Evolutionary conservation across 2,113 vertebrate genomes (phyloP), one percentile per base, ranked within the genome.

Genomic region (Sphyrna mokarran): DNA sequence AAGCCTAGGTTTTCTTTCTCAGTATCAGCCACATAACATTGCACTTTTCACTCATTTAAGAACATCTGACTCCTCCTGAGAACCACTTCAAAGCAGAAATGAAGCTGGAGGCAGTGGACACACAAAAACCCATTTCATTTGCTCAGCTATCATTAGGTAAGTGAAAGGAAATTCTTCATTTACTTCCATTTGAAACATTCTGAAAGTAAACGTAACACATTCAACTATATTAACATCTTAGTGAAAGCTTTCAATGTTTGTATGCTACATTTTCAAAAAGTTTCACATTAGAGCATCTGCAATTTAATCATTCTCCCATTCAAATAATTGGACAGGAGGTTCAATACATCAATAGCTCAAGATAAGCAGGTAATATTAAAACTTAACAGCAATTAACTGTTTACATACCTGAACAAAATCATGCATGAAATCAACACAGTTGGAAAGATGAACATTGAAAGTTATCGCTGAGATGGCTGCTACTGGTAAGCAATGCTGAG

Each of bases 101-200:
- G 99, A 99, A 99, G 97, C 97, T 99, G 97, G 99, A 99, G 97
- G 99, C 99, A 72, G 98, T 99, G 97, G 99, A 99, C 97, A 98
- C 99, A 95, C 10, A 63, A 99, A 99, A 97, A 99, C 99, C 90
- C 99, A 99, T 97, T 99, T 99, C 97, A 99, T 99, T 97, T 99
- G 99, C 97, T 99, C 99, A 76, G 99, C 99, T 95, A 99, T 99
- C 96, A 99, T 99, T 96, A 99, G 99, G 96, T 99, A 99, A 61
- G 98, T 99, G 97, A 98, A 99, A 37, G 99, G 99, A 66, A 98
- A 98, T 54, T 48, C 43, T 9, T 86, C 10, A 7, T 48, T 48
- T 48, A 8, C 40, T 22, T 22, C 43, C 48, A 10, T 48, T 23
- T 86, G 83, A 48, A 86, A 86, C 83, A 48, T 48, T 86, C 83